Conservation (phyloP, 2,113 vertebrate genomes). For the Catharus fuscescens region DNA sequence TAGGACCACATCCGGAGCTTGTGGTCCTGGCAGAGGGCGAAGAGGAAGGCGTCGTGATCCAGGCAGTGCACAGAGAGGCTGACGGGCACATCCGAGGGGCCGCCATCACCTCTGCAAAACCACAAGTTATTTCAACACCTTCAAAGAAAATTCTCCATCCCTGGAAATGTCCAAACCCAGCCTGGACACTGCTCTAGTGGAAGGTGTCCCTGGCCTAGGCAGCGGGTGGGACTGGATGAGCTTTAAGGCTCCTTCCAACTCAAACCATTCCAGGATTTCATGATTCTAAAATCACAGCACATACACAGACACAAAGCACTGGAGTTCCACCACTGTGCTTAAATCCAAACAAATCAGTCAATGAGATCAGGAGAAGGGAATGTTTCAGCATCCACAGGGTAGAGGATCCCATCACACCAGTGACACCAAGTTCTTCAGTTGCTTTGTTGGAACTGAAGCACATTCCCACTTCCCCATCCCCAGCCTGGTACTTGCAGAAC, state of each 20-base stretch:
- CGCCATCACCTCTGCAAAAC: slow-evolving; percentile 82
- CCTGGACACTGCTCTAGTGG: too few relatives aligned
- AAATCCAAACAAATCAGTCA: background rate
- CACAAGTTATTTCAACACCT: background rate
- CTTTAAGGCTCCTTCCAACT: background rate
- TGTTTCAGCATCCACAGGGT: accelerated
- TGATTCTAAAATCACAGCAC: background rate
- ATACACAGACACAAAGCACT: accelerated
- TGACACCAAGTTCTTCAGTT: background rate
- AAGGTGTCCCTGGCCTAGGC: background rate
- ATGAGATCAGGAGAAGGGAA: background rate
- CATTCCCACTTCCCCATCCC: background rate
- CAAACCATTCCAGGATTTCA: background rate
- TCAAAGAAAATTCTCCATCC: background rate
- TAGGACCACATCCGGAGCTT: slow-evolving; percentile 95
- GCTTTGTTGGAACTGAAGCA: background rate
- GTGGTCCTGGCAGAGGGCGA: slow-evolving; percentile 92
- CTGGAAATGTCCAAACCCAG: background rate
- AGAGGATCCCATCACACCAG: background rate
- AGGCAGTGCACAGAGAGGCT: slow-evolving; percentile 86
- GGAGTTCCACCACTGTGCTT: background rate
- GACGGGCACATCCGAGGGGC: slow-evolving; percentile 79
- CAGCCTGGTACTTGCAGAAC: background rate
- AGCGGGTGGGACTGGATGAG: background rate
- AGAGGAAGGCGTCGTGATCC: slow-evolving; percentile 89